A percentile compares a stretch with the other conserved stretches of the same genome.
phyloP scores from a whole-genome alignment of 1,140 invertebrate species.

The Heliconius nattereri region DNA sequence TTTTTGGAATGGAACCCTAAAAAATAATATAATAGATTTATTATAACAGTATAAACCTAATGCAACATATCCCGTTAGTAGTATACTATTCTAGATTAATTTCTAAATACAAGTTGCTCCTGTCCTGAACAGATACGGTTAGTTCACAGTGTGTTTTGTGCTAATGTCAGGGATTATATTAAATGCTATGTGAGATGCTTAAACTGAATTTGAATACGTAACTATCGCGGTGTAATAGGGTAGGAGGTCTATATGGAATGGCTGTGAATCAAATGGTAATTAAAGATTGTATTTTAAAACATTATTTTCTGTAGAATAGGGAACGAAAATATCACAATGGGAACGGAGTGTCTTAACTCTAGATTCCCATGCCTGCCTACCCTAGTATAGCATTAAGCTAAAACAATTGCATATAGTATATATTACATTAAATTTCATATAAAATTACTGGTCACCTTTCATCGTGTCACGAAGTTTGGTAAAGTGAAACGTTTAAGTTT shows the following conservation, averaged over 20 bases:
- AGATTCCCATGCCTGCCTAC: too few relatives aligned
- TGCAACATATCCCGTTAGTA: neutral
- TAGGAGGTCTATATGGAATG: neutral
- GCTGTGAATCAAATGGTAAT: too few relatives aligned
- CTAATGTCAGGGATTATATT: slow-evolving; percentile 6
- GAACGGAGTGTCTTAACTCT: too few relatives aligned
- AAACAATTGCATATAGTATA: too few relatives aligned
- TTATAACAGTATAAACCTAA: neutral
- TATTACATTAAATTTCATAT: neutral
- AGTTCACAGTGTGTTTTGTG: neutral
- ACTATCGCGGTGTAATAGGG: neutral
- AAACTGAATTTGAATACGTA: neutral
- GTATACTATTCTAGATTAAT: neutral
- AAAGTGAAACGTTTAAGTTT: slow-evolving; percentile 1
- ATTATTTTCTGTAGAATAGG: too few relatives aligned
- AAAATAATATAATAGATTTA: neutral
- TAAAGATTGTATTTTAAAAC: too few relatives aligned
- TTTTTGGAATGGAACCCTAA: too few relatives aligned
- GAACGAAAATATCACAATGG: too few relatives aligned
- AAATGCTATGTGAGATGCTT: neutral
- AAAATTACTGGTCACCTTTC: neutral
- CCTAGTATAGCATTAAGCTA: too few relatives aligned
- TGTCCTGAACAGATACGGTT: slow-evolving; percentile 5
- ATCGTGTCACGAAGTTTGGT: neutral
- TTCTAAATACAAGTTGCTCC: neutral